These are phyloP conservation scores for Cettia cetti DNA, from an alignment of 2,113 vertebrate species.

Conservation along the genomic window DNA sequence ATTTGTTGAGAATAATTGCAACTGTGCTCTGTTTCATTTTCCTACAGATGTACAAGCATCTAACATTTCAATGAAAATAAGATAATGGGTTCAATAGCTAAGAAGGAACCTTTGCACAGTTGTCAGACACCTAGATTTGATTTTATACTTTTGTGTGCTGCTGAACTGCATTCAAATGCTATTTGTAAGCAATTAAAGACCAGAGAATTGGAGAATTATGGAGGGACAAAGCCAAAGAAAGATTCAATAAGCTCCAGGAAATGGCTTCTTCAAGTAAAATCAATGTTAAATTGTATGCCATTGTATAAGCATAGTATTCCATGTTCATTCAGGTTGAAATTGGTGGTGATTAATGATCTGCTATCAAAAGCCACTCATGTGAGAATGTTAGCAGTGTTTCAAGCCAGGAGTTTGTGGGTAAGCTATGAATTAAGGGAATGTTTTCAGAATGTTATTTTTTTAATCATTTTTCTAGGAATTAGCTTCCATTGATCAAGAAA, in stretches of 20 bases:
- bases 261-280: not conserved
- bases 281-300: not conserved
- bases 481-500: slow-evolving; percentile 75
- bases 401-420: not conserved
- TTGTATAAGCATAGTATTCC: not conserved
- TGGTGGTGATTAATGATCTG: not conserved
- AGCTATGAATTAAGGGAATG: not conserved
- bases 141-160: not conserved
- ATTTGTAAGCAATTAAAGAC: not conserved
- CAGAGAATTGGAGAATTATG: not conserved
- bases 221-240: not conserved
- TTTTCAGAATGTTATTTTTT: not conserved
- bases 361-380: not conserved
- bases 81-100: not conserved
- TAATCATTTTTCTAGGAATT: slow-evolving; percentile 67
- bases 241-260: not conserved
- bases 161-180: not conserved
- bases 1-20: not conserved
- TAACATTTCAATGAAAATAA: not conserved
- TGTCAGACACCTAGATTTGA: not conserved
- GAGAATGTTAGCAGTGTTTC: not conserved
- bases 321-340: not conserved
- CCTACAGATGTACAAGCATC: not conserved
- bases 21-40: not conserved
- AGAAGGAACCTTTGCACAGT: not conserved